Evolutionary conservation across 2,113 vertebrate genomes (phyloP), one percentile per base, ranked within the genome.

Genomic region (Marmota monax): DNA sequence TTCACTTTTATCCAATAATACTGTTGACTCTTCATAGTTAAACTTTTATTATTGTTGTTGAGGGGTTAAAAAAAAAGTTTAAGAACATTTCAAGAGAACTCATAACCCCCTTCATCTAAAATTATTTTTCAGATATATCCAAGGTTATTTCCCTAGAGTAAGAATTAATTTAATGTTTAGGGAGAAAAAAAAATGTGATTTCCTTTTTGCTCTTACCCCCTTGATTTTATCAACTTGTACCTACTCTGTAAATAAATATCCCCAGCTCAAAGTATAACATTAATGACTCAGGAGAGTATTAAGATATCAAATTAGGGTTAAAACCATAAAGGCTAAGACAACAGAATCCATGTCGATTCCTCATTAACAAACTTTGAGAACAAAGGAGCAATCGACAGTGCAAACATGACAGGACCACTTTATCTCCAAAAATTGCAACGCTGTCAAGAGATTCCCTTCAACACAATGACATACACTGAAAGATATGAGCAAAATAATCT

Each of bases 391-490:
- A 67, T 58, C 53, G 72, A 48, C 76, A 93, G 76, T 94, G 72
- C 89, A 77, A 85, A 51, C 45, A 80, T 53, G 45, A 70, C 87
- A 92, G 61, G 56, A 48, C 51, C 82, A 58, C 56, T 70, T 87
- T 87, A 91, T 76, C 93, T 93, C 84, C 82, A 8, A 37, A 96
- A 93, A 83, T 0, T 96, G 90, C 96, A 96, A 93, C 53, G 25
- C 90, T 83, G 63, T 95, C 88, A 95, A 94, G 92, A 88, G 93
- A 56, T 95, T 94, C 78, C 34, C 92, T 96, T 84, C 92, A 90
- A 70, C 92, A 92, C 53, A 79, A 96, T 95, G 77, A 95, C 90
- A 96, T n/a, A 95, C 69, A 48, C 84, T 88, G 73, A 96, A 96
- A 97, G 77, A 92, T 74, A 92, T 45, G 96, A 93, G 67, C 89